Conservation (phyloP, 30 jellyfish, hydroid and myxozoan species). For the Rhopilema esculentum region DNA sequence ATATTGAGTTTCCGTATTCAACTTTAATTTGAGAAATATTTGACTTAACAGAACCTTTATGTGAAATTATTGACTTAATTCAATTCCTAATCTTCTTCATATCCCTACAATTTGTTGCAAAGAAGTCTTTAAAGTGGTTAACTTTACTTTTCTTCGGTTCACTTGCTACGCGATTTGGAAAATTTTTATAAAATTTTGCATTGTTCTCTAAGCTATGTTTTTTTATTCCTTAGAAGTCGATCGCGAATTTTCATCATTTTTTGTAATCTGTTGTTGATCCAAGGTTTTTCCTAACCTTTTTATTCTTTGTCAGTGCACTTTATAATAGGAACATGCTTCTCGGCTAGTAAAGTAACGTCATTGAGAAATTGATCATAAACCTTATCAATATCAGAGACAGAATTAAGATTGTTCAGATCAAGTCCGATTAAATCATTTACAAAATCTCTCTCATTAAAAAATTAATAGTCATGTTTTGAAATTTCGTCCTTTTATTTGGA, state of each 20-base stretch:
- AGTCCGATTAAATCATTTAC: no score
- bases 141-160: conserved; percentile 10
- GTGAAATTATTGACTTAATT: conserved; percentile 4
- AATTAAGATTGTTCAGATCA: no score
- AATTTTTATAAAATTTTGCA: not conserved
- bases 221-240: not conserved
- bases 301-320: no score
- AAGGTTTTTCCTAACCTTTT: no score
- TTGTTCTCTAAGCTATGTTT: not conserved
- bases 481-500: no score
- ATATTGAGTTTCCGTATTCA: not conserved
- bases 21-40: conserved; percentile 5
- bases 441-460: conserved; percentile 1
- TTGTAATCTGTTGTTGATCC: conserved; percentile 5
- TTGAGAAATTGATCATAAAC: no score
- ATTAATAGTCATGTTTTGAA: no score
- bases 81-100: conserved; percentile 15
- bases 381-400: not conserved
- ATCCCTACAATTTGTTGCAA: conserved; percentile 2
- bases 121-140: not conserved
- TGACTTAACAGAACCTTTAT: not conserved
- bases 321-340: no score
- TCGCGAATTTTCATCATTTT: conserved; percentile 17
- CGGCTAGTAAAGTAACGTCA: no score
- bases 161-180: conserved; percentile 1